Percentiles rank a stretch among this genome's conserved stretches.
These are phyloP conservation scores for Mastomys coucha DNA, from an alignment of 2,113 vertebrate genomes.

Conservation along the genomic window DNA sequence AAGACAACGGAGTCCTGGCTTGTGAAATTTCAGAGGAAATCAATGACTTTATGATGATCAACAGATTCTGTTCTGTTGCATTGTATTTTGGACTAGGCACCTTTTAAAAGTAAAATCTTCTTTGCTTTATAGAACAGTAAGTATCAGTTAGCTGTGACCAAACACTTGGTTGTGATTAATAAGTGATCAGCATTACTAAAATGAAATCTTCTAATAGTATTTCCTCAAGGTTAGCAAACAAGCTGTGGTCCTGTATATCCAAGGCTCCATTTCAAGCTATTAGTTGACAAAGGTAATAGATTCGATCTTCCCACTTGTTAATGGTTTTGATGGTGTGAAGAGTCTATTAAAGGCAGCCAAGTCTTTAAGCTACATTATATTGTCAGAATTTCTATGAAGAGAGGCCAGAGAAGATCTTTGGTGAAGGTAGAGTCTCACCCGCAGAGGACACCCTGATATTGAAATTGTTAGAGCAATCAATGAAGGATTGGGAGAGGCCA, in stretches of 20 bases:
- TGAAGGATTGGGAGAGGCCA: neutral
- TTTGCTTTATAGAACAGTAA: neutral
- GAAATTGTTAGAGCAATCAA: neutral
- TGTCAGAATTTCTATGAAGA: neutral
- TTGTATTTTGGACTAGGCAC: neutral
- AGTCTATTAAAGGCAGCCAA: neutral
- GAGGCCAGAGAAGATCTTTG: neutral
- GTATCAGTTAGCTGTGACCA: neutral
- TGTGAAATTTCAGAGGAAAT: neutral
- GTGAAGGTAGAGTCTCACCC: neutral
- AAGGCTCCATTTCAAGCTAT: neutral
- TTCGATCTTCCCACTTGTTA: neutral
- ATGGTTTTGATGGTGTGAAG: neutral
- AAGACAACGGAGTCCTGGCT: neutral
- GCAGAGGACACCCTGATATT: neutral
- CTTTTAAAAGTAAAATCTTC: neutral
- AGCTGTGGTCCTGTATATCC: neutral
- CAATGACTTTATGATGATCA: neutral
- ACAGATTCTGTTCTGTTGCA: too few relatives aligned
- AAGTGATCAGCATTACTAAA: neutral
- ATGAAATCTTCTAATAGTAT: neutral
- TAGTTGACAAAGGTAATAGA: neutral
- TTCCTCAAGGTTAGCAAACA: neutral
- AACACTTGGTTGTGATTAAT: neutral
- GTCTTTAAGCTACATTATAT: neutral